A percentile compares a stretch with the other conserved stretches of the same genome.
Evolutionary conservation across 1,140 invertebrate species (phyloP).

Genomic region (Drosophila ogumai): DNA sequence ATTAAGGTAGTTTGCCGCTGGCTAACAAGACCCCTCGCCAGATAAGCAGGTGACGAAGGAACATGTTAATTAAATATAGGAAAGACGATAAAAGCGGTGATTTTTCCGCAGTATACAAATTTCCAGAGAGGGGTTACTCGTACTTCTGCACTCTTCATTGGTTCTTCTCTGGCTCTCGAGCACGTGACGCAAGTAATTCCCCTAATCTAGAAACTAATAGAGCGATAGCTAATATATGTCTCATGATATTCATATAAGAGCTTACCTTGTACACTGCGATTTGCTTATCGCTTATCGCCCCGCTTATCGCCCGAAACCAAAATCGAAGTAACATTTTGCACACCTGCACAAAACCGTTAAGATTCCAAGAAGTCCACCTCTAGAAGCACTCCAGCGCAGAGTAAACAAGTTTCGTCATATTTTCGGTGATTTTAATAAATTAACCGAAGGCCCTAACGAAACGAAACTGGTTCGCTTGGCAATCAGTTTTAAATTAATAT

Average conservation of each 20-base stretch:
- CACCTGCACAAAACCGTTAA: slow-evolving; percentile 54
- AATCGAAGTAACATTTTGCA: slow-evolving; percentile 40
- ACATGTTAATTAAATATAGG: slow-evolving; percentile 7
- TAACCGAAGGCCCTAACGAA: slow-evolving; percentile 26
- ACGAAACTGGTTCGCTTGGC: slow-evolving; percentile 22
- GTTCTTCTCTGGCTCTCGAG: background rate
- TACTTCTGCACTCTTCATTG: slow-evolving; percentile 1
- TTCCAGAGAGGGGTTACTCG: background rate
- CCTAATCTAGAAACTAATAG: slow-evolving; percentile 26
- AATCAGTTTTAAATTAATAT: slow-evolving; percentile 79
- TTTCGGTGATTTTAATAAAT: slow-evolving; percentile 66
- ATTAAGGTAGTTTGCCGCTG: slow-evolving; percentile 16
- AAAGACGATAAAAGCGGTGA: slow-evolving; percentile 4
- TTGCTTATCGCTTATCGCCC: slow-evolving; percentile 55
- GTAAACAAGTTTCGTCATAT: slow-evolving; percentile 74
- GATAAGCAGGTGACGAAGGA: slow-evolving; percentile 23
- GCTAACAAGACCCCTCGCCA: background rate
- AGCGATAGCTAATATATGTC: slow-evolving; percentile 59
- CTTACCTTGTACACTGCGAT: slow-evolving; percentile 40
- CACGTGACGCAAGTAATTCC: slow-evolving; percentile 43
- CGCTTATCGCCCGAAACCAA: slow-evolving; percentile 39
- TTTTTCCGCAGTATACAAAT: background rate
- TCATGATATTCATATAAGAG: slow-evolving; percentile 60
- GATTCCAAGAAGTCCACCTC: slow-evolving; percentile 24
- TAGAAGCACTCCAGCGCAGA: background rate